Percentiles rank a stretch among this genome's conserved stretches.
Evolutionary conservation across 2,888 invertebrate species (phyloP).

Genomic region (Polydrusus tereticollis): DNA sequence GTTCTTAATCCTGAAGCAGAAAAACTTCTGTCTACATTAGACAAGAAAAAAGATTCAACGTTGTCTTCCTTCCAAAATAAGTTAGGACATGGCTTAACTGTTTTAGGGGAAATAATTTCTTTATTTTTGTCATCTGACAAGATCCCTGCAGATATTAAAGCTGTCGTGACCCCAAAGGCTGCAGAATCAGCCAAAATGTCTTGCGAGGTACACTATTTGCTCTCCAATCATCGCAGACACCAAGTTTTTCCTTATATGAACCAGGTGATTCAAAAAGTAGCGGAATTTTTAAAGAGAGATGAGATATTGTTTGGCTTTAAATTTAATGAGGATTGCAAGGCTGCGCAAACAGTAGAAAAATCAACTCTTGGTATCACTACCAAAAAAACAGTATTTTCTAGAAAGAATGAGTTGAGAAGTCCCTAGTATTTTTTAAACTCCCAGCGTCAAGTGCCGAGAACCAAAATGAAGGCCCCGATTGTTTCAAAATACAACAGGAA

Average conservation of each 20-base stretch:
- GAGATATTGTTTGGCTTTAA: not conserved
- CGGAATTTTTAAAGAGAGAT: not conserved
- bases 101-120: not conserved
- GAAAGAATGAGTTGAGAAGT: not conserved
- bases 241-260: not conserved
- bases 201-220: not conserved
- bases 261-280: not conserved
- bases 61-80: not conserved
- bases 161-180: not conserved
- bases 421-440: not conserved
- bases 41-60: slow-evolving; percentile 4
- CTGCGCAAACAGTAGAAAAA: not conserved
- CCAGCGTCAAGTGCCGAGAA: not conserved
- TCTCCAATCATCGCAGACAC: not conserved
- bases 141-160: not conserved
- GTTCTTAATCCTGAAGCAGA: not conserved
- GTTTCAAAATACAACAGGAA: not conserved
- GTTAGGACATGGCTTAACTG: not conserved
- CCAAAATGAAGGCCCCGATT: not conserved
- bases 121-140: slow-evolving; percentile 4
- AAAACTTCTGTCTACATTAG: not conserved
- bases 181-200: not conserved
- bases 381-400: not conserved
- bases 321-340: not conserved
- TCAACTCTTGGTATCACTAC: not conserved